Evolutionary conservation across 2,797 vertebrate species (phyloP).

Genomic region (Sternotherus odoratus): DNA sequence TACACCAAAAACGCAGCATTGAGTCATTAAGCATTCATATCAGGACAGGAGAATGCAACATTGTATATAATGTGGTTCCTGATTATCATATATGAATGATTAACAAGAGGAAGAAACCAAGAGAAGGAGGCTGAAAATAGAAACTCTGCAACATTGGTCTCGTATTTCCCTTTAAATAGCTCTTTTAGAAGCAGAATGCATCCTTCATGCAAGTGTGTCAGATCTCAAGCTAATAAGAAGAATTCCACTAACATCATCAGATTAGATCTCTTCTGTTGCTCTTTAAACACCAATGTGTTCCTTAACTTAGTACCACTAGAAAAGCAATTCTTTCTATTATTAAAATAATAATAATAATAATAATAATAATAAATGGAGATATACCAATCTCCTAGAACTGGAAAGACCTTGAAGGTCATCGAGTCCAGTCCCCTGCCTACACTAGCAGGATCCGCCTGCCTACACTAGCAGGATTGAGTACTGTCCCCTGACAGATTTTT

Average conservation of each 20-base stretch:
- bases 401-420: too few species aligned
- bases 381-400: too few species aligned
- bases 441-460: too few species aligned
- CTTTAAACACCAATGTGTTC: not conserved
- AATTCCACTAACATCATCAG: not conserved
- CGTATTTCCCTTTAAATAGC: not conserved
- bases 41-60: constrained; percentile 31
- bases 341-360: too few species aligned
- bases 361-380: too few species aligned
- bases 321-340: not conserved
- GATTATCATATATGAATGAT: not conserved
- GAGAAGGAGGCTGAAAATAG: not conserved
- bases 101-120: not conserved
- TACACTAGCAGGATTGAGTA: too few species aligned
- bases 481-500: too few species aligned
- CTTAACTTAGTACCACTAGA: not conserved
- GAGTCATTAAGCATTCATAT: constrained; percentile 11
- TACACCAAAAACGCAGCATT: constrained; percentile 70
- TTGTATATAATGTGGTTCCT: not conserved
- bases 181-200: not conserved
- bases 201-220: not conserved
- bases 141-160: not conserved
- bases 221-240: not conserved
- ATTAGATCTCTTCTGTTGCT: not conserved
- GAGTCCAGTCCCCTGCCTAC: too few species aligned